phyloP scores from a whole-genome alignment of 2,113 vertebrate species.

The Rhipidura dahli region DNA sequence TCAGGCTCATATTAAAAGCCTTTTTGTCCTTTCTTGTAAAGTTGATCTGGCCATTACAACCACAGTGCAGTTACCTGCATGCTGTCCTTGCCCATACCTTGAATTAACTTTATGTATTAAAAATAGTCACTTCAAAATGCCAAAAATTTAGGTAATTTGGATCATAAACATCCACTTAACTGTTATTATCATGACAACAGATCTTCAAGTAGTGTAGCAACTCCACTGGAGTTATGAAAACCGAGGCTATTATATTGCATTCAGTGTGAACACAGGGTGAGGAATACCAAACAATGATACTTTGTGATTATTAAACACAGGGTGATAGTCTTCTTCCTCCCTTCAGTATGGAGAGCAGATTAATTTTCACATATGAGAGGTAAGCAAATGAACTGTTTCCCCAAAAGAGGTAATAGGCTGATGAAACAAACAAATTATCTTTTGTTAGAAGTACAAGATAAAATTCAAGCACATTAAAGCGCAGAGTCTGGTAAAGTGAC shows the following conservation, averaged over 20 bases:
- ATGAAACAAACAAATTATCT: neutral
- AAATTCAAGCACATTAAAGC: neutral
- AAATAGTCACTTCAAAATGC: neutral
- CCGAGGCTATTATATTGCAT: neutral
- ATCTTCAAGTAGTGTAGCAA: slow-evolving; percentile 35
- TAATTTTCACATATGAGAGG: neutral
- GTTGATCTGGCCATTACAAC: neutral
- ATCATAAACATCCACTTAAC: neutral
- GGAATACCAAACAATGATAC: neutral
- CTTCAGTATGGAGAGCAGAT: neutral
- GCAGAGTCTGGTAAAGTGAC: neutral
- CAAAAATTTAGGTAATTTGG: neutral
- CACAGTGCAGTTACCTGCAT: neutral
- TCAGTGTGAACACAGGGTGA: slow-evolving; percentile 2
- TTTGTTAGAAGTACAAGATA: neutral
- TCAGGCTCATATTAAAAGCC: neutral
- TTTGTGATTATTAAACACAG: neutral
- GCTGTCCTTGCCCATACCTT: neutral
- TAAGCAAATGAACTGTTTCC: neutral
- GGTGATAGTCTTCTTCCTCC: neutral
- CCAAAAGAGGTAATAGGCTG: neutral
- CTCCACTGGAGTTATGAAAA: slow-evolving; percentile 53
- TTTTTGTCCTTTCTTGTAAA: neutral
- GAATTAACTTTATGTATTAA: neutral
- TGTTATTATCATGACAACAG: neutral